These are phyloP conservation scores for Drosophila basisetae DNA, from an alignment of 2,888 invertebrate genomes.

Conservation along the genomic window DNA sequence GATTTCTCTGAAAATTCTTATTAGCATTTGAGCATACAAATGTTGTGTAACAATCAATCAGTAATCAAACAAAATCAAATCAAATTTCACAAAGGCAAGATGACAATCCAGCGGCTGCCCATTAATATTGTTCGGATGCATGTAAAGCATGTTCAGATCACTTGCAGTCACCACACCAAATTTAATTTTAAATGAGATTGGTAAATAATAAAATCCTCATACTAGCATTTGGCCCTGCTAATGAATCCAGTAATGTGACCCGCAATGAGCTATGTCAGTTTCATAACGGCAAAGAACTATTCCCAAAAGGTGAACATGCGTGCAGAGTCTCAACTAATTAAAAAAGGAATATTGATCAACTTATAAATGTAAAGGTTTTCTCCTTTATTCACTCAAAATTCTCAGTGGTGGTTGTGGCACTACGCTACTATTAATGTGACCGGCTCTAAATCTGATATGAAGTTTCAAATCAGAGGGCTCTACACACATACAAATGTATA, in stretches of 20 bases:
- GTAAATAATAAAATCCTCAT: constrained; percentile 89
- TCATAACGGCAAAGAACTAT: constrained; percentile 97
- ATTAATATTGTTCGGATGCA: constrained; percentile 90
- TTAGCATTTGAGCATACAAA: background rate
- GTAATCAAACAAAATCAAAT: constrained; percentile 77
- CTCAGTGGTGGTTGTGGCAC: constrained; percentile 87
- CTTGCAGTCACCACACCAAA: constrained; percentile 88
- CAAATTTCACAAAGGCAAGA: constrained; percentile 95
- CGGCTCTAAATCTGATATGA: background rate
- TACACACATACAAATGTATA: background rate
- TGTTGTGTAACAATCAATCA: background rate
- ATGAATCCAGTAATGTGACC: constrained; percentile 96
- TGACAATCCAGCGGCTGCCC: constrained; percentile 90
- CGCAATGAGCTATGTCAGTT: constrained; percentile 89
- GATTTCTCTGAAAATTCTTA: constrained; percentile 1
- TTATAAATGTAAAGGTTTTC: background rate
- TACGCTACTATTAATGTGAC: too few relatives aligned
- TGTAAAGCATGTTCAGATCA: constrained; percentile 89
- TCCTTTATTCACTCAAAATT: constrained; percentile 91
- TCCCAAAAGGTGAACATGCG: constrained; percentile 99
- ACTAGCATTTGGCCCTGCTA: constrained; percentile 94
- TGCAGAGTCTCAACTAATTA: constrained; percentile 84
- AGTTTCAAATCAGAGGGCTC: background rate
- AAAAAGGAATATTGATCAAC: background rate
- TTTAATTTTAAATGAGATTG: constrained; percentile 85